Evolutionary conservation across 2,888 invertebrate genomes (phyloP).

Genomic region (Pachymerium ferrugineum): DNA sequence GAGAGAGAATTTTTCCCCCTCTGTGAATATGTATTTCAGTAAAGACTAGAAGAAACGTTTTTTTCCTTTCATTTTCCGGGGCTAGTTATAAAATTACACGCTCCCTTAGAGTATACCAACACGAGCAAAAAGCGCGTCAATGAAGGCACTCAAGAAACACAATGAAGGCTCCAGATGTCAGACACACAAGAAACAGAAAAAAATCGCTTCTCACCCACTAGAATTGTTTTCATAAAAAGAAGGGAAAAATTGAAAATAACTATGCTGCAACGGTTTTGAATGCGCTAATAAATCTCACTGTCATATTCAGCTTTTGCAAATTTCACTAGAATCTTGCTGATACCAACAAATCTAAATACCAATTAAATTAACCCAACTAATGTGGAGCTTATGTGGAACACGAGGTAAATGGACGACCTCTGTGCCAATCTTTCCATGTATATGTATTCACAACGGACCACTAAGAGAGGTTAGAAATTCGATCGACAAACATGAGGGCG

Average conservation of each 20-base stretch:
- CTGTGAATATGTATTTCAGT: conserved; percentile 27
- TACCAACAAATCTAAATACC: background rate
- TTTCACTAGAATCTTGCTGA: conserved; percentile 7
- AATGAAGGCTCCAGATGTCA: conserved; percentile 23
- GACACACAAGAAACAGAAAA: conserved; percentile 25
- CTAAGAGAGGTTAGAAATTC: conserved; percentile 6
- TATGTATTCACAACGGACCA: background rate
- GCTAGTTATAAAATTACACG: conserved; percentile 35
- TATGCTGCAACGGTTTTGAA: conserved; percentile 27
- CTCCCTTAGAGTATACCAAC: conserved; percentile 32
- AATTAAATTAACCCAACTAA: background rate
- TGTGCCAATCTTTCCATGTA: conserved; percentile 25
- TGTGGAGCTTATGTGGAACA: background rate
- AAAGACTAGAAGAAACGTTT: conserved; percentile 20
- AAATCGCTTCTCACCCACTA: conserved; percentile 25
- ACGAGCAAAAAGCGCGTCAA: conserved; percentile 25
- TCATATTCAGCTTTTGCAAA: conserved; percentile 19
- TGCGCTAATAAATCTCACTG: conserved; percentile 13
- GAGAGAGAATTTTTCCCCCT: background rate
- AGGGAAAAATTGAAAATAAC: conserved; percentile 20
- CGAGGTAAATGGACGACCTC: conserved; percentile 23
- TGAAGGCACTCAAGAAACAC: conserved; percentile 27
- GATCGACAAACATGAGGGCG: conserved; percentile 12
- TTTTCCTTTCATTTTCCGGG: conserved; percentile 31
- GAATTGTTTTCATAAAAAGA: conserved; percentile 26